Base-by-base conservation (phyloP, 2,113 vertebrate species). In the Campylomormyrus tamandua region DNA sequence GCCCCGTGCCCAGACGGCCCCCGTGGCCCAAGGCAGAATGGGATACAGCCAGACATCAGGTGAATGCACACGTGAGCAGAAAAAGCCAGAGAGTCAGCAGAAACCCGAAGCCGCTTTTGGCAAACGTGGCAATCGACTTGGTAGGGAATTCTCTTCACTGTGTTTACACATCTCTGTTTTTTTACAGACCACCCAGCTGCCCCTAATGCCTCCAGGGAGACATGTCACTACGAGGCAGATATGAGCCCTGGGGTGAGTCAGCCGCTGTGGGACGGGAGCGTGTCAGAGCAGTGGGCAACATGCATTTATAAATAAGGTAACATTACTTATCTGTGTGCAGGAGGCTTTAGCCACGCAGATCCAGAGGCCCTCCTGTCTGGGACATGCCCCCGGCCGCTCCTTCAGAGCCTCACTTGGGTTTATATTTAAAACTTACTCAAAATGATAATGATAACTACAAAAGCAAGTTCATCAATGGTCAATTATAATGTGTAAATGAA, bases 321-420 rank as follows among this genome's bases (percentile, higher is more conserved):
- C 86, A 31, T 21, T 27, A 50, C 91, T 93, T 89, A 94, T 83
- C 42, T 92, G 87, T 48, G 87, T 90, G 48, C 91, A n/a, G 46
- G 70, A 35, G 49, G 87, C 91, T 90, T 90, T 70, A 83, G 49
- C 84, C 87, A 86, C 91, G 90, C 48, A 91, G 90, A 91, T 83
- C 91, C 89, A 35, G 77, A 89, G 88, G 90, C 90, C 90, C 35
- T 1, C 1, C 1, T 0, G 77, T 83, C 0, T 19, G 15, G 39
- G 15, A 83, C 8, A 74, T 1, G 1, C 66, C 2, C 4, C 31
- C 10, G 3, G 3, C 27, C 24, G 5, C 70, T 39, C 27, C 15
- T 15, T 80, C 13, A 80, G 0, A 6, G 74, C 74, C 39, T 6
- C 35, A 19, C 35, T 42, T 80, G 35, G 4, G 31, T 17, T 19